These are phyloP conservation scores for Marcusenius ussheri DNA, from an alignment of 2,113 vertebrate species.

Conservation along the genomic window DNA sequence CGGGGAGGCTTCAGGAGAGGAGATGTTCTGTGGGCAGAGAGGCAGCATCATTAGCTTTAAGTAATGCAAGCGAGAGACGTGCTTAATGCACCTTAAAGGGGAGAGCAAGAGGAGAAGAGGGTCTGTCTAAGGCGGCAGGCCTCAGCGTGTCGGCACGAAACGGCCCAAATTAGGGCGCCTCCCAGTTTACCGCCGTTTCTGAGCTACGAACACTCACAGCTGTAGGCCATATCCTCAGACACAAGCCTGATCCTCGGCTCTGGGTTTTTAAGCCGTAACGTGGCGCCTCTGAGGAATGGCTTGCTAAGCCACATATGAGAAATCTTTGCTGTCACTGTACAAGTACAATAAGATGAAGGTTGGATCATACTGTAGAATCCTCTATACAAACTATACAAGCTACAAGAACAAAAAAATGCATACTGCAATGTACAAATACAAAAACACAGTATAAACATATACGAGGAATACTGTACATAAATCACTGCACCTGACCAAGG, in stretches of 20 bases:
- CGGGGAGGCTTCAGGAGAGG: constrained; percentile 89
- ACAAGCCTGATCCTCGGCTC: neutral
- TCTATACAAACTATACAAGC: neutral
- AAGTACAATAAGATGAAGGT: neutral
- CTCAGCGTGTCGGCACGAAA: neutral
- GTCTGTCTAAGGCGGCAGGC: neutral
- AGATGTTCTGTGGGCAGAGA: constrained; percentile 76
- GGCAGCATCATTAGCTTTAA: neutral
- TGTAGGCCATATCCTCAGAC: neutral
- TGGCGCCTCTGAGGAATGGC: neutral
- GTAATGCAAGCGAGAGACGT: neutral
- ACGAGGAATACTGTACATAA: neutral
- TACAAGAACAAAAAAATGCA: neutral
- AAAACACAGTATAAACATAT: neutral
- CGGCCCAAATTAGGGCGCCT: neutral
- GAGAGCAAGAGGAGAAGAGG: neutral
- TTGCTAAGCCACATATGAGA: neutral
- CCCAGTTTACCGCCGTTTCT: neutral
- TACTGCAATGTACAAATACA: neutral
- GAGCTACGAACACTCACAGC: neutral
- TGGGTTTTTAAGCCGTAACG: neutral
- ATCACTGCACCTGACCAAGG: neutral
- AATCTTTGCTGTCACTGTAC: neutral
- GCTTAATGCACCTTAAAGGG: neutral
- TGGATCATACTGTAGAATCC: neutral